Percentiles rank a stretch among this genome's conserved stretches.
Conservation (phyloP, 2,888 invertebrate genomes). For the Macaria notata region DNA sequence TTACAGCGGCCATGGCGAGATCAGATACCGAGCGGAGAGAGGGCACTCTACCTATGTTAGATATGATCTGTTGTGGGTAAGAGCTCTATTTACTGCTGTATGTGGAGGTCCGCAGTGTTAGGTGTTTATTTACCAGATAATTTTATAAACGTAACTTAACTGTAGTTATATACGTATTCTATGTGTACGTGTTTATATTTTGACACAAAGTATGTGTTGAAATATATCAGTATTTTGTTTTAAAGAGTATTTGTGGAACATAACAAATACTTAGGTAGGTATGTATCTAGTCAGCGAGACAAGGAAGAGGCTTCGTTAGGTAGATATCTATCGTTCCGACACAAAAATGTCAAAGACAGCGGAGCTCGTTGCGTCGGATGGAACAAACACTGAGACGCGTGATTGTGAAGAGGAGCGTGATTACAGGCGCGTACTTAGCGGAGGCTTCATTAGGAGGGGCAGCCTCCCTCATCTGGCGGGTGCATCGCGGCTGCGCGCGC, state of each 20-base stretch:
- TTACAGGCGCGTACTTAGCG: conserved; percentile 68
- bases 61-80: too few relatives aligned
- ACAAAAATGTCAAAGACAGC: conserved; percentile 12
- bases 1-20: conserved; percentile 50
- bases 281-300: neutral
- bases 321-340: conserved; percentile 15
- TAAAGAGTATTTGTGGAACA: too few relatives aligned
- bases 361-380: conserved; percentile 11
- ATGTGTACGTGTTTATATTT: too few relatives aligned
- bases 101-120: too few relatives aligned
- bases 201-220: too few relatives aligned
- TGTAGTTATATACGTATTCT: too few relatives aligned
- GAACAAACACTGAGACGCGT: conserved; percentile 42
- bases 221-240: too few relatives aligned
- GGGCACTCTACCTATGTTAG: neutral
- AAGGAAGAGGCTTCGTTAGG: conserved; percentile 7
- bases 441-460: conserved; percentile 69
- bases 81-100: too few relatives aligned
- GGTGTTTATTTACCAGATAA: too few relatives aligned
- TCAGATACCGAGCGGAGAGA: conserved; percentile 19
- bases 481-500: conserved; percentile 81
- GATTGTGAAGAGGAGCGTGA: conserved; percentile 72
- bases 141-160: too few relatives aligned
- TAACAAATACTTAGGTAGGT: too few relatives aligned
- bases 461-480: conserved; percentile 46